Evolutionary conservation across 2,888 invertebrate species (phyloP).

Genomic region (Pandemis cinnamomeana): DNA sequence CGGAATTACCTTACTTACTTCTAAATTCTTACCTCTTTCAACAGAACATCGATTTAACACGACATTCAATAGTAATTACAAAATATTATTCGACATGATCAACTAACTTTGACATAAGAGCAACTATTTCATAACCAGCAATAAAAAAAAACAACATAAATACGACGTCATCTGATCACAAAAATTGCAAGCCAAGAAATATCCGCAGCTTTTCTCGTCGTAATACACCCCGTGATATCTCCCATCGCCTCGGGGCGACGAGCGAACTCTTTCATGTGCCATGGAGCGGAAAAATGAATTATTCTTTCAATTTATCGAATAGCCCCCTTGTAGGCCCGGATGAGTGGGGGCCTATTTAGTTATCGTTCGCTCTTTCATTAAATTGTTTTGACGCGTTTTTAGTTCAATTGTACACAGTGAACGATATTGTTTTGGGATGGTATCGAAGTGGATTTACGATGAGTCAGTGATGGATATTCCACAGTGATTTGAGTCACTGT

Average conservation of each 20-base stretch:
- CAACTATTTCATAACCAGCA: too few species aligned
- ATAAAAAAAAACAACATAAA: too few species aligned
- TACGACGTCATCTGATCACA: too few species aligned
- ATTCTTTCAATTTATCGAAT: constrained; percentile 75
- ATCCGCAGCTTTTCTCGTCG: constrained; percentile 11
- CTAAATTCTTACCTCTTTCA: too few species aligned
- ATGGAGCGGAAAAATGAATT: constrained; percentile 76
- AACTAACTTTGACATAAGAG: too few species aligned
- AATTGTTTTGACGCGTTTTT: constrained; percentile 24
- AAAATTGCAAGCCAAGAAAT: too few species aligned
- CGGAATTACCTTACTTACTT: too few species aligned
- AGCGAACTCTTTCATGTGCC: constrained; percentile 65
- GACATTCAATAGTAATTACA: too few species aligned
- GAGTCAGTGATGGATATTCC: neutral
- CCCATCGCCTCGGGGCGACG: constrained; percentile 50
- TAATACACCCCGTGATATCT: constrained; percentile 44
- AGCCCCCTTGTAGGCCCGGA: constrained; percentile 51
- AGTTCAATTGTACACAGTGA: constrained; percentile 8
- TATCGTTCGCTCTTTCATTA: constrained; percentile 38
- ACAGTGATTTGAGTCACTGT: neutral
- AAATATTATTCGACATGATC: too few species aligned
- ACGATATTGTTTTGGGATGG: neutral
- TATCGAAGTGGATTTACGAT: neutral
- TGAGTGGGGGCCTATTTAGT: constrained; percentile 59
- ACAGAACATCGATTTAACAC: too few species aligned